A percentile compares a stretch with the other conserved stretches of the same genome.
Conservation (phyloP, 2,888 invertebrate genomes). For the Phortica okadai region DNA sequence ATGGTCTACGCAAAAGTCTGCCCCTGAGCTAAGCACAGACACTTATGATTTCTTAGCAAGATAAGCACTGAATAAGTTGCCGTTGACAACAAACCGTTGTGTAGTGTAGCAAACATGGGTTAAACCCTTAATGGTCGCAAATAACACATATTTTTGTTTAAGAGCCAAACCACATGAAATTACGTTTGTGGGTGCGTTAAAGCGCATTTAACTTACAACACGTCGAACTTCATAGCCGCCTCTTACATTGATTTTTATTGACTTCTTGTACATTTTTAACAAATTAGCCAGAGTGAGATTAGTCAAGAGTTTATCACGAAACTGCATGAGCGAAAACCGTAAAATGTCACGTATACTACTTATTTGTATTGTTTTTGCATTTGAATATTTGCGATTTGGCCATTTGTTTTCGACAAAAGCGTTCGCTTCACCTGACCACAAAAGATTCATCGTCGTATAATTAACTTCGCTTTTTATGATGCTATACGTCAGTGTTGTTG, state of each 20-base stretch:
- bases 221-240: not conserved
- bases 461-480: conserved; percentile 22
- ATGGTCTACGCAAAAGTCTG: conserved; percentile 52
- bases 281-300: conserved; percentile 3
- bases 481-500: not conserved
- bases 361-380: not conserved
- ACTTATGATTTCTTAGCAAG: conserved; percentile 23
- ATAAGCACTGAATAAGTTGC: conserved; percentile 6
- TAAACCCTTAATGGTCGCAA: too few species aligned
- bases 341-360: not conserved
- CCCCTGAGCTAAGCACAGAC: conserved; percentile 48
- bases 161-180: not conserved
- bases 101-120: not conserved
- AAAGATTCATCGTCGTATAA: not conserved
- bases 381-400: conserved; percentile 5
- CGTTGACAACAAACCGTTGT: conserved; percentile 9
- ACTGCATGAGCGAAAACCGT: conserved; percentile 6
- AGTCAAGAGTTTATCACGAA: not conserved
- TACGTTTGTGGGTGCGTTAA: not conserved
- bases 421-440: not conserved
- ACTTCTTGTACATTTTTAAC: conserved; percentile 13
- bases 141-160: not conserved
- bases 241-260: not conserved
- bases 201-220: not conserved
- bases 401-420: not conserved